Evolutionary conservation across 1,140 invertebrate genomes (phyloP), one percentile per base, ranked within the genome.

Genomic region (Stegodyphus mimosarum): DNA sequence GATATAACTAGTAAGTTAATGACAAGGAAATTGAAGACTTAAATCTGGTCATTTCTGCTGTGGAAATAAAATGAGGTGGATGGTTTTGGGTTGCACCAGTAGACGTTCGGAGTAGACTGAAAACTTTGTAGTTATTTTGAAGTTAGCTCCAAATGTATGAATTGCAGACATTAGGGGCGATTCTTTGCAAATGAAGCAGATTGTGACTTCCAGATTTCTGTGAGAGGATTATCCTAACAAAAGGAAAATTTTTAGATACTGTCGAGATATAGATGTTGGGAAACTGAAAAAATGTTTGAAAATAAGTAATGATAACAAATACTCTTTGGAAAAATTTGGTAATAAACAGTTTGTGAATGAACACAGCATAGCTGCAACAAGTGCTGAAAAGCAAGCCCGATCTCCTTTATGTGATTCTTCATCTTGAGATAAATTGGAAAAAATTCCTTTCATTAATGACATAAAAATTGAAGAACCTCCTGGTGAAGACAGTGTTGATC

Each of bases 241-340:
- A 33, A 3, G 33, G 33, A 33, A 33, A 33, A 33, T 33, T 1
- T 3, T 1, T 33, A 84, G 70, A n/a, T 18, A 52, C 5, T 17
- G 63, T 6, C 55, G 48, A 1, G 80, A 83, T 51, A 71, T 17
- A n/a, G 18, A n/a, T 13, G 5, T 76, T 33, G 81, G 60, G 10
- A 33, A 73, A 63, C 33, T 73, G 3, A 55, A 55, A n/a, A 83
- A 74, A 33, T 1, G 60, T 13, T 17, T n/a, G 6, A 66, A 6
- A 13, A 6, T 74, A 13, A 60, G 33, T 50, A 69, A 9, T 7
- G 60, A 52, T n/a, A 72, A 80, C 60, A 70, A 83, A 52, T 70
- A 83, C 52, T 83, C 79, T 33, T 48, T 83, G 6, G 70, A 83
- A 83, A 73, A 18, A 18, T 83, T 83, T 66, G 49, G 48, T 33